Conservation (phyloP, 2,888 invertebrate genomes). For the Parapristionchus giblindavisi region DNA sequence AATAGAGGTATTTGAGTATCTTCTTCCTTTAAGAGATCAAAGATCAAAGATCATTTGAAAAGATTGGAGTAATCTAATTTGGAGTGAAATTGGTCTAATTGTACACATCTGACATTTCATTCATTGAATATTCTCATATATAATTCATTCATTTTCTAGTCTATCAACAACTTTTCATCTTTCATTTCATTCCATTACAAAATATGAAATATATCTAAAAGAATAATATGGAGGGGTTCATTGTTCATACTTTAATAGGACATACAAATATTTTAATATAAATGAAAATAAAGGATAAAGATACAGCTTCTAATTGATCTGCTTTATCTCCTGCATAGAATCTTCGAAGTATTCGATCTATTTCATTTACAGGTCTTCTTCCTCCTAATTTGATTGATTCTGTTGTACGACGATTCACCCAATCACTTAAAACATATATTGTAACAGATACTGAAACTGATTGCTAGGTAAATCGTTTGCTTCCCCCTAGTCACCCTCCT, state of each 20-base stretch:
- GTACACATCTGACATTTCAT: too few relatives aligned
- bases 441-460: background rate
- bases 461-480: background rate
- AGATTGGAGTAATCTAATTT: too few relatives aligned
- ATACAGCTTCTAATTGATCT: conserved; percentile 5
- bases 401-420: conserved; percentile 30
- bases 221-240: too few relatives aligned
- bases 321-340: conserved; percentile 37
- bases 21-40: conserved; percentile 1
- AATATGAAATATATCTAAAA: too few relatives aligned
- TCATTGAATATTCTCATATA: too few relatives aligned
- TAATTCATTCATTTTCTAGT: too few relatives aligned
- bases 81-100: too few relatives aligned
- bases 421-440: conserved; percentile 22
- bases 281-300: too few relatives aligned
- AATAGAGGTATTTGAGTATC: conserved; percentile 13
- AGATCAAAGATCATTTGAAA: too few relatives aligned
- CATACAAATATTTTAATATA: background rate
- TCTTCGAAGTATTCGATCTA: conserved; percentile 17
- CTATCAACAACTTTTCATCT: too few relatives aligned
- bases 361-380: conserved; percentile 33
- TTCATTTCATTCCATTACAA: too few relatives aligned
- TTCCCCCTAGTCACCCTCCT: background rate
- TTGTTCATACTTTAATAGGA: too few relatives aligned
- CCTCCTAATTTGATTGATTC: conserved; percentile 26